Evolutionary conservation across 2,797 vertebrate genomes (phyloP).

Genomic region (Propithecus perrieri): DNA sequence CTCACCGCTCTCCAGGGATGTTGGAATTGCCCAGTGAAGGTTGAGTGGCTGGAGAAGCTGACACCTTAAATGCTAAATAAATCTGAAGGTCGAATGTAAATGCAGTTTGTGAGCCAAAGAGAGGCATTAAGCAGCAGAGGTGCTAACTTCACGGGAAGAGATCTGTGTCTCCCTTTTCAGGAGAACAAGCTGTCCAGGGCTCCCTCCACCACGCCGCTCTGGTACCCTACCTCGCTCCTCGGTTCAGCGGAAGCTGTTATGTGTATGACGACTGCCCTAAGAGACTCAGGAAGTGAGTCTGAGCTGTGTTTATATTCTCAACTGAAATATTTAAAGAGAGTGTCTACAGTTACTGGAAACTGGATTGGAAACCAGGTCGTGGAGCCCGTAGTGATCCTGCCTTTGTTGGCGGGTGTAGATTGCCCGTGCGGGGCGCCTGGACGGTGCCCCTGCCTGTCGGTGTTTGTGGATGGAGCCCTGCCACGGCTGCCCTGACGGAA

Average conservation of each 20-base stretch:
- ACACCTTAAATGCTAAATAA: background rate
- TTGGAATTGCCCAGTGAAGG: background rate
- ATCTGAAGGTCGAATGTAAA: background rate
- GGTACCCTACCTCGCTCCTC: accelerated
- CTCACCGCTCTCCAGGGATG: background rate
- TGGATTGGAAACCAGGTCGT: background rate
- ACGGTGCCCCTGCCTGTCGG: accelerated
- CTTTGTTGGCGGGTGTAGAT: background rate
- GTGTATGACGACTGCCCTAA: accelerated
- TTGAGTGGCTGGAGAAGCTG: background rate
- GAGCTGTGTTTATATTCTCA: background rate
- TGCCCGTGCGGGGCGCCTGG: accelerated
- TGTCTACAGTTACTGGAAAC: background rate
- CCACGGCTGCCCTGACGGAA: background rate
- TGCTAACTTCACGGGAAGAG: background rate
- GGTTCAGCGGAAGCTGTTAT: background rate
- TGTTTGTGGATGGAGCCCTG: background rate
- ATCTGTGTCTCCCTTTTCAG: background rate
- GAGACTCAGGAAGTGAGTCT: background rate
- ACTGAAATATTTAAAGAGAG: background rate
- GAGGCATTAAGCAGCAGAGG: background rate
- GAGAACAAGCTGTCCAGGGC: background rate
- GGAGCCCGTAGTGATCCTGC: background rate
- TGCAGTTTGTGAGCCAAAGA: background rate
- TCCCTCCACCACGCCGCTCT: too few relatives aligned